Base-by-base conservation (phyloP, 2,113 vertebrate species). In the Aptenodytes forsteri region DNA sequence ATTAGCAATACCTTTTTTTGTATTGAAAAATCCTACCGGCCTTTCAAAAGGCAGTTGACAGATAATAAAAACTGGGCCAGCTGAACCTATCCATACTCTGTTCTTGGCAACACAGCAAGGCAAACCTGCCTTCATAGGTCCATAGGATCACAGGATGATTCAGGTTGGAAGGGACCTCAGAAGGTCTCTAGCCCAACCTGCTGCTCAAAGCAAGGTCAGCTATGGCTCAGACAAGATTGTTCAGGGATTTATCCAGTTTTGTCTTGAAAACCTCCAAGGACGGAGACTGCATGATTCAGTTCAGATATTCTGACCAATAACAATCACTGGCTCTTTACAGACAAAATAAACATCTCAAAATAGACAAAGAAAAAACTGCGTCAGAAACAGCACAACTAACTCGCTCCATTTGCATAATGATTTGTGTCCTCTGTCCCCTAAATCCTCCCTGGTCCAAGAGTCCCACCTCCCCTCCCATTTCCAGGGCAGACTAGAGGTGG, bases 281-380 rank as follows among this genome's bases (percentile, higher is more conserved):
- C 9, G 21, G 27, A 70, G 34, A 17, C 6, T 44, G 38, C 0
- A 1, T 38, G 22, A 32, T 65, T 78, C 49, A 3, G 1, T 56
- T 85, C 42, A n/a, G 22, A 29, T 86, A n/a, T 85, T 77, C 42
- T 70, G 30, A 62, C 8, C 17, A 18, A 8, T 72, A 61, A 25
- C 3, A 34, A 40, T 76, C 18, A 23, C 47, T 40, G 6, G 9
- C 4, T 67, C 7, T 67, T 83, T 30, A 59, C 9, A 67, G 16
- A 22, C 19, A 64, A 46, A 71, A 61, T 20, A 44, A 83, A 44
- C 16, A n/a, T 25, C 55, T 66, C 46, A 77, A 44, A 70, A 76
- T 20, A 54, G 10, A 49, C 15, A 26, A 13, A 65, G 27, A 58
- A 50, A 55, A 83, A 83, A 1, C 27, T 46, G 16, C 46, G 12